A percentile compares a stretch with the other conserved stretches of the same genome.
Evolutionary conservation across 1,140 invertebrate species (phyloP).

Genomic region (Drosophila athabasca): DNA sequence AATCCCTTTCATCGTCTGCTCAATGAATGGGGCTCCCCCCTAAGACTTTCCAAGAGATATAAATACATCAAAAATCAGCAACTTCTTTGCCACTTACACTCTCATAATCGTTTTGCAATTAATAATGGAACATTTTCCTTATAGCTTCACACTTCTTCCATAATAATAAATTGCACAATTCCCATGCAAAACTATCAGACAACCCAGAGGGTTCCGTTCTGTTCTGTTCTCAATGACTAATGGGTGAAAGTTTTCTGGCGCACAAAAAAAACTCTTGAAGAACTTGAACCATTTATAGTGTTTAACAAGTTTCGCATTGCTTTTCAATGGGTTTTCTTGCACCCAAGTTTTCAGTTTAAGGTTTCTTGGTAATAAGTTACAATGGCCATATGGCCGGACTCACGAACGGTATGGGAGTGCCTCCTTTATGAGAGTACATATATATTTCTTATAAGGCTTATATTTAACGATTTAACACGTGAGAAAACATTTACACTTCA

Average conservation of each 20-base stretch:
- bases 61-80: constrained; percentile 26
- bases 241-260: constrained; percentile 54
- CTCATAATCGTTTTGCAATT: constrained; percentile 44
- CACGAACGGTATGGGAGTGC: constrained; percentile 7
- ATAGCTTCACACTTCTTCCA: constrained; percentile 1
- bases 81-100: constrained; percentile 38
- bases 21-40: neutral
- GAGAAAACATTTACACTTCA: constrained; percentile 68
- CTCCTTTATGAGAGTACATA: constrained; percentile 6
- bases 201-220: constrained; percentile 8
- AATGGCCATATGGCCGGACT: constrained; percentile 32
- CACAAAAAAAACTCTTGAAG: constrained; percentile 26
- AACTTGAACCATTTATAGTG: constrained; percentile 51
- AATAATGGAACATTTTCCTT: constrained; percentile 21
- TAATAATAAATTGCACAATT: constrained; percentile 11
- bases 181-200: constrained; percentile 34
- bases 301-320: constrained; percentile 41
- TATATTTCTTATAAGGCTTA: constrained; percentile 23
- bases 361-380: constrained; percentile 44
- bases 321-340: constrained; percentile 31
- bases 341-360: constrained; percentile 7
- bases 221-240: constrained; percentile 48
- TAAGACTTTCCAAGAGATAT: constrained; percentile 11
- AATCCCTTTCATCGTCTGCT: constrained; percentile 10
- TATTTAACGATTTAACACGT: constrained; percentile 57